Evolutionary conservation across 2,888 invertebrate species (phyloP), one percentile per base, ranked within the genome.

Genomic region (Drosophila peninsularis): DNA sequence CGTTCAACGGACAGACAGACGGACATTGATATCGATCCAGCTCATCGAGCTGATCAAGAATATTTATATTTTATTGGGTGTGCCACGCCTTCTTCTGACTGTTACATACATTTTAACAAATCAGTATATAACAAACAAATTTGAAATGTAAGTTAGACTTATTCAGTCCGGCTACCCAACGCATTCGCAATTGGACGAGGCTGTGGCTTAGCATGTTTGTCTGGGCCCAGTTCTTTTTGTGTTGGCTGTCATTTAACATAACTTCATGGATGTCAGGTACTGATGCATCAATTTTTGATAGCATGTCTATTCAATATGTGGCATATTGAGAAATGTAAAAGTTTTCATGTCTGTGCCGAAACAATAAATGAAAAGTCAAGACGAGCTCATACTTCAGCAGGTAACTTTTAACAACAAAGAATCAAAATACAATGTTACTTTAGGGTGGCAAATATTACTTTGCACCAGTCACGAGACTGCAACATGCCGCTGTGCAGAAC

Each of bases 401-500:
- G 63, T 58, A 64, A 78, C 56, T 63, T 70, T 60, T 10, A 41
- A 30, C 27, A 45, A 39, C n/a, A 34, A 45, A 45, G 56, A 56
- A 56, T 56, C 56, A 56, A 49, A 72, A 45, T 62, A 62, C 63
- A 74, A 64, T 78, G 65, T 74, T 67, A 73, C 67, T 74, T 63
- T 41, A 54, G 64, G 64, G 50, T 89, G 78, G 71, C 89, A 83
- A 80, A 80, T 75, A 73, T 71, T 75, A 78, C 71, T 63, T 56
- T 62, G 50, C 69, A 54, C 37, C 52, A 53, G 52, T 21, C 49
- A 47, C 37, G 47, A 57, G 37, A 64, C 56, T 39, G 71, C 68
- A 63, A 50, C 82, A 69, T 62, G 86, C 74, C 86, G 82, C 79
- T 85, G 78, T 85, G 80, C 88, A 78, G 58, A 68, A 58, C 78